Percentiles rank a stretch among this genome's conserved stretches.
These are phyloP conservation scores for Anadara kagoshimensis DNA, from an alignment of 1,140 invertebrate species.

Conservation along the genomic window DNA sequence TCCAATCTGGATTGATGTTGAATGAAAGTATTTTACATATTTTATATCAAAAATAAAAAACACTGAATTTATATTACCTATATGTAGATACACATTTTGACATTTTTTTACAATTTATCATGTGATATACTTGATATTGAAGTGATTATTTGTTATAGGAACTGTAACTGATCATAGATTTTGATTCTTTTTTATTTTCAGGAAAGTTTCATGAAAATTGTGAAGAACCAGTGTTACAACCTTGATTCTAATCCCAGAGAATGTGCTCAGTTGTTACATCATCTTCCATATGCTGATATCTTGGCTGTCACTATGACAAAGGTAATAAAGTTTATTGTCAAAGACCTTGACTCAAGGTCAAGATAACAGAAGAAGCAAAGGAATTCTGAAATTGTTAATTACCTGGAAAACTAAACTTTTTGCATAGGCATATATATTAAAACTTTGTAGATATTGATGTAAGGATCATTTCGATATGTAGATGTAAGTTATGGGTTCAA, in stretches of 20 bases:
- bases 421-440: too few species aligned
- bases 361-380: not conserved
- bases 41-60: too few species aligned
- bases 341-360: not conserved
- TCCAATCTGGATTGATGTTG: too few species aligned
- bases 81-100: too few species aligned
- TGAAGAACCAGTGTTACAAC: conserved; percentile 75
- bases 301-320: conserved; percentile 77
- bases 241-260: conserved; percentile 74
- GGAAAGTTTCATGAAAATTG: conserved; percentile 70
- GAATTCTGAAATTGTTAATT: too few species aligned
- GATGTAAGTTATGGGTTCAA: too few species aligned
- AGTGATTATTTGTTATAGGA: not conserved
- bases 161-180: not conserved
- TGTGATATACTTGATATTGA: not conserved
- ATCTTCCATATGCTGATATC: conserved; percentile 79
- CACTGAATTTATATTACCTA: too few species aligned
- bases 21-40: too few species aligned
- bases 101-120: not conserved
- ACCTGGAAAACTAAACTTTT: too few species aligned
- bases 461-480: too few species aligned
- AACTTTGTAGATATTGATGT: too few species aligned
- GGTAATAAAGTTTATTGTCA: conserved; percentile 52
- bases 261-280: conserved; percentile 78
- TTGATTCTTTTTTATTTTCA: conserved; percentile 47